Evolutionary conservation across 2,888 invertebrate genomes (phyloP), one percentile per base, ranked within the genome.

Genomic region (Platycheirus albimanus): DNA sequence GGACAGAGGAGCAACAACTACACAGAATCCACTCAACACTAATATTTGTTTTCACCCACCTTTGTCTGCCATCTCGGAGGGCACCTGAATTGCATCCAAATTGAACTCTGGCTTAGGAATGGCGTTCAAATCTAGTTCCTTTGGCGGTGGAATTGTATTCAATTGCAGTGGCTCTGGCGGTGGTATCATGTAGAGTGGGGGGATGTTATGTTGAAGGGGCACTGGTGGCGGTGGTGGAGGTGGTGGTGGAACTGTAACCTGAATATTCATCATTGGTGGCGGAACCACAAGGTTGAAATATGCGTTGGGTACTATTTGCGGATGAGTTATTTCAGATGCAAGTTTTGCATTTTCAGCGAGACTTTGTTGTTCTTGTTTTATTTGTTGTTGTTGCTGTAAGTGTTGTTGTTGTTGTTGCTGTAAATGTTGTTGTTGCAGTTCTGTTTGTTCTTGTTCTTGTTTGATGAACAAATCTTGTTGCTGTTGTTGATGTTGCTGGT

Each of bases 81-180:
- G 93, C 84, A 93, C 92, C 85, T 92, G 92, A 85, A 92, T 90
- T 58, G 92, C 90, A 86, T 94, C 94, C 86, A 93, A 88, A 52
- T 94, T 93, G 85, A 91, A 81, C 76, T 93, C 93, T 0, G 93
- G 93, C 85, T 93, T 93, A 6, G 93, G 93, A 80, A 93, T 93
- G 85, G 93, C 93, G 86, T 92, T 93, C 56, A 93, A 87, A 83
- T 93, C 92, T 56, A 93, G 91, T 3, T 93, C 93, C 86, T 92
- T 92, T 0, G 94, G 93, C 1, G 93, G 92, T 19, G 94, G 93
- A 86, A 94, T 93, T 79, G 93, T 93, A 87, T 93, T 93, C 13
- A 93, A 91, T 86, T 93, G 94, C 88, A 94, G 90, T 0, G 93
- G 92, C 85, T 94, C 92, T 6, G 93, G 93, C 74, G 91, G 90